Evolutionary conservation across 1,140 invertebrate species (phyloP).

Genomic region (Lucilia sericata): DNA sequence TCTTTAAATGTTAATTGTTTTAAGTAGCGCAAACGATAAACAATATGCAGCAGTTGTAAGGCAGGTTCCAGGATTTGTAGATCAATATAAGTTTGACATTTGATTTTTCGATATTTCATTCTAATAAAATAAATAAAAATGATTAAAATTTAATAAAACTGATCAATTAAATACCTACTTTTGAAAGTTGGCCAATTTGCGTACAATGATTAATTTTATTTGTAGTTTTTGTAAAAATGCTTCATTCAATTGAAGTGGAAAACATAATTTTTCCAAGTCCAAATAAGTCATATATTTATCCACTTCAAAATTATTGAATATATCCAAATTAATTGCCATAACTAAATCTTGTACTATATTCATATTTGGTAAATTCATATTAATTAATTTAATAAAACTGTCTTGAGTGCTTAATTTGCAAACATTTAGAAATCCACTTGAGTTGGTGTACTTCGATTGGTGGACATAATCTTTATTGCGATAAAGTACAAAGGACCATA

Average conservation of each 20-base stretch:
- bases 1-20: background rate
- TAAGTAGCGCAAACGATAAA: background rate
- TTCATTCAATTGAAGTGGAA: constrained; percentile 24
- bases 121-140: background rate
- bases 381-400: constrained; percentile 44
- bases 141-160: background rate
- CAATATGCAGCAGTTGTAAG: constrained; percentile 1
- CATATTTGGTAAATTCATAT: constrained; percentile 46
- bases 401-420: constrained; percentile 50
- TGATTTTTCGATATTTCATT: background rate
- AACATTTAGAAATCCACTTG: constrained; percentile 46
- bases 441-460: background rate
- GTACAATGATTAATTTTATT: constrained; percentile 34
- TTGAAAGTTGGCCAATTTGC: constrained; percentile 1
- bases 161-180: background rate
- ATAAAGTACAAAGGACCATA: constrained; percentile 50
- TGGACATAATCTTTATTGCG: constrained; percentile 54
- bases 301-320: constrained; percentile 49
- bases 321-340: constrained; percentile 51
- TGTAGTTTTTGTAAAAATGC: constrained; percentile 33
- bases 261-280: constrained; percentile 32
- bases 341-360: constrained; percentile 52
- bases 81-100: background rate
- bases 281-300: constrained; percentile 48
- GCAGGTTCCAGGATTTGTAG: background rate